Base-by-base conservation (phyloP, 2,888 invertebrate genomes). In the Yponomeuta malinellus region DNA sequence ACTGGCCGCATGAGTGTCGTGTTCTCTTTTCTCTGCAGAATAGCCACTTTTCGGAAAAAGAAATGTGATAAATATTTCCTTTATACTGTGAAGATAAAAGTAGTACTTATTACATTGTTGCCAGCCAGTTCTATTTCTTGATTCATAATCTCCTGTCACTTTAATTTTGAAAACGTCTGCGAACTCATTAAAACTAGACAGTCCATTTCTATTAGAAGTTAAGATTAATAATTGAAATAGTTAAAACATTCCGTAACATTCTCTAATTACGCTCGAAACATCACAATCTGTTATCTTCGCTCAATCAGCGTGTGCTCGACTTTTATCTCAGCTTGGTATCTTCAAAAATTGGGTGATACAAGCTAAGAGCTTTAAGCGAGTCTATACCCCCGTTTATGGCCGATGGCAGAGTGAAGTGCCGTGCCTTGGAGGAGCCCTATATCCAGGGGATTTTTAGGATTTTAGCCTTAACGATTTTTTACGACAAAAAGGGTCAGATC, bases 241-340 rank as follows among this genome's bases (percentile, higher is more conserved):
- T 59, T 59, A 59, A 15, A 59, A 15, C 15, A 59, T 59, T 59
- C 52, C 52, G 52, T 59, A 59, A 59, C 52, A 59, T 59, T 59
- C 52, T 59, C 81, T 85, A 85, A 85, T 86, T 85, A 84, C 23
- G 5, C 79, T 79, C 74, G 81, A 85, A 84, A 74, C 82, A 82
- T 80, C 75, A 77, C 79, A 75, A 48, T 68, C 43, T 48, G 72
- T 77, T 84, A 85, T 84, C 84, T 81, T 70, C 72, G 74, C 73
- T 75, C 75, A 76, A 83, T 84, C 82, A 74, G 75, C 74, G 78
- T 78, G 78, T 78, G 77, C 76, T 76, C 74, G 75, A 74, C 78
- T 76, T 79, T 80, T 77, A 79, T 79, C 75, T 78, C 76, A 73
- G 74, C 70, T 76, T 73, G 63, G 52, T 48, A 69, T 71, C 37